Evolutionary conservation across 2,888 invertebrate species (phyloP), one percentile per base, ranked within the genome.

Genomic region (Eugnorisma glareosa): DNA sequence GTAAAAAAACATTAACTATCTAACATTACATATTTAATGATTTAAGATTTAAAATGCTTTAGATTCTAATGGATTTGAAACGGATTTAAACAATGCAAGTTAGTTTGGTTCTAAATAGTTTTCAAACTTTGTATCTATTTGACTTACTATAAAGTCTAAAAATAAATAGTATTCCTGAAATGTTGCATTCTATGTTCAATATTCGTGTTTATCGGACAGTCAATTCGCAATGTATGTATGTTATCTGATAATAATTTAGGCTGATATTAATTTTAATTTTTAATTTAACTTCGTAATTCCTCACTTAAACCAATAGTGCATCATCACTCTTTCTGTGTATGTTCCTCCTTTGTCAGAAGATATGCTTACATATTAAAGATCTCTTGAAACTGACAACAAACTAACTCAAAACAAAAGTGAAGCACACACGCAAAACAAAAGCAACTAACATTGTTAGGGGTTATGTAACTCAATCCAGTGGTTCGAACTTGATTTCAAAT

Each of bases 1-100:
- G n/a, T 45, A 68, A 11, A 59, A 67, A 77, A 67, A n/a, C n/a
- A n/a, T n/a, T n/a, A n/a, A n/a, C n/a, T n/a, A n/a, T n/a, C n/a
- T n/a, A n/a, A n/a, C n/a, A n/a, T n/a, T n/a, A n/a, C n/a, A n/a
- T n/a, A n/a, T n/a, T n/a, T n/a, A n/a, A n/a, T n/a, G n/a, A n/a
- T n/a, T n/a, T n/a, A n/a, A n/a, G n/a, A n/a, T n/a, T n/a, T n/a
- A n/a, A n/a, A n/a, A n/a, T n/a, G n/a, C n/a, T n/a, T n/a, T n/a
- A n/a, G n/a, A n/a, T n/a, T n/a, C n/a, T n/a, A 71, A 78, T 74
- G 79, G 24, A 79, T 81, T 67, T 43, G 7, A 21, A 66, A 57
- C 10, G 1, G n/a, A 61, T 70, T n/a, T 1, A 61, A 57, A 75
- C 63, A n/a, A n/a, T n/a, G 10, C n/a, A n/a, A n/a, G 35, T 35